A percentile compares a stretch with the other conserved stretches of the same genome.
These are phyloP conservation scores for Drosophila pruinosa DNA, from an alignment of 1,140 invertebrate species.

Conservation along the genomic window DNA sequence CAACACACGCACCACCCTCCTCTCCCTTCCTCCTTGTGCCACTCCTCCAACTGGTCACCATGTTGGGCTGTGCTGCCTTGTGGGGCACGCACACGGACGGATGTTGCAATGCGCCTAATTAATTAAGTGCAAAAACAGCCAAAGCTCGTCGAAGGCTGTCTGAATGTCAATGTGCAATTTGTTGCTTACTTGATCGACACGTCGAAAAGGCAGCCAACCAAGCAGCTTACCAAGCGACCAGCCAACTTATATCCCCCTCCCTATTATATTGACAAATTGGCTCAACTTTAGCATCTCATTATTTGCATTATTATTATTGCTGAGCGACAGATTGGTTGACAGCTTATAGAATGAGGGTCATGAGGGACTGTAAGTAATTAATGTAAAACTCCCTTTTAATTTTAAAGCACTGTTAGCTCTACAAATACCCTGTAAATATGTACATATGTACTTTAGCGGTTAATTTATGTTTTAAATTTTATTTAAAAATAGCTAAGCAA, in stretches of 20 bases:
- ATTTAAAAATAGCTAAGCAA: too few relatives aligned
- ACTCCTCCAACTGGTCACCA: neutral
- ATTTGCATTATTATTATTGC: neutral
- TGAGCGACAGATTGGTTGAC: neutral
- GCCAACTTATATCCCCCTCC: neutral
- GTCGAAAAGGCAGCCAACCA: neutral
- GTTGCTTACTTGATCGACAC: slow-evolving; percentile 54
- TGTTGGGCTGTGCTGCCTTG: slow-evolving; percentile 20
- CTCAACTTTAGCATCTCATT: neutral
- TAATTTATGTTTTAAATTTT: too few relatives aligned
- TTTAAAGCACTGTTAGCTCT: too few relatives aligned
- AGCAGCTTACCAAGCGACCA: neutral
- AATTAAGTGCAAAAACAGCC: slow-evolving; percentile 72
- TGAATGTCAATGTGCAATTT: slow-evolving; percentile 79
- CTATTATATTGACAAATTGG: slow-evolving; percentile 2
- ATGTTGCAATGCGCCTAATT: slow-evolving; percentile 77
- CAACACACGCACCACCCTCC: slow-evolving; percentile 21
- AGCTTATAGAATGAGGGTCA: too few relatives aligned
- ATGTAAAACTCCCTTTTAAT: too few relatives aligned
- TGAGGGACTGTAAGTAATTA: too few relatives aligned
- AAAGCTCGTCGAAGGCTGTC: slow-evolving; percentile 52
- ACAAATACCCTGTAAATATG: too few relatives aligned
- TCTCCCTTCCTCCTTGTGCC: neutral
- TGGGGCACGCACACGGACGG: slow-evolving; percentile 52
- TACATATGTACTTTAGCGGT: too few relatives aligned